These are phyloP conservation scores for Musca domestica DNA, from an alignment of 1,140 invertebrate species.

Conservation along the genomic window DNA sequence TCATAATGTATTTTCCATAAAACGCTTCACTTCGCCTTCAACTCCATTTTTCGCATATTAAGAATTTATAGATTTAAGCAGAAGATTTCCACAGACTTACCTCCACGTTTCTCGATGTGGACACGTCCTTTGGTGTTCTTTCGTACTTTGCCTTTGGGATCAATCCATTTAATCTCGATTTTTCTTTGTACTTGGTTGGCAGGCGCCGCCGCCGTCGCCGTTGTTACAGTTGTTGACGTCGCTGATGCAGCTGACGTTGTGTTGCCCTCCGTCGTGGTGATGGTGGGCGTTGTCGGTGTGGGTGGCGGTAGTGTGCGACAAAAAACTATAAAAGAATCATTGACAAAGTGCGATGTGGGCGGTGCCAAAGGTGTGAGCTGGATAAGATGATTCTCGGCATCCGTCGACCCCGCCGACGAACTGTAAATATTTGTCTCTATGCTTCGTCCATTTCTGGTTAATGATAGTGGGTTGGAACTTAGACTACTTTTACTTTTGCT, in stretches of 20 bases:
- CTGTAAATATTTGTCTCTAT: background rate
- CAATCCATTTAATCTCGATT: constrained; percentile 50
- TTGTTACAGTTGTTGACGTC: background rate
- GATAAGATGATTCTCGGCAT: constrained; percentile 24
- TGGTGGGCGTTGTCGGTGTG: background rate
- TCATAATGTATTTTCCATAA: too few relatives aligned
- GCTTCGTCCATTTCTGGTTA: too few relatives aligned
- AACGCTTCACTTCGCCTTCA: too few relatives aligned
- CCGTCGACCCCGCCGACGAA: too few relatives aligned
- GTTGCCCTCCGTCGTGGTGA: background rate
- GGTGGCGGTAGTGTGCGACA: constrained; percentile 36
- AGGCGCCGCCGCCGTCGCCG: background rate
- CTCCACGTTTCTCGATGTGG: constrained; percentile 42
- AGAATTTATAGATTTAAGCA: too few relatives aligned
- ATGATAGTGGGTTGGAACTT: too few relatives aligned
- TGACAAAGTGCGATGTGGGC: constrained; percentile 53
- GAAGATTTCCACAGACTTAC: background rate
- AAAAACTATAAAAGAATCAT: constrained; percentile 52
- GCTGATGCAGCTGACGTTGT: too few relatives aligned
- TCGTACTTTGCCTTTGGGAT: constrained; percentile 42
- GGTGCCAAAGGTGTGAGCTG: constrained; percentile 43
- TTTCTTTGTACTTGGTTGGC: constrained; percentile 41
- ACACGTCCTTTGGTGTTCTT: constrained; percentile 51
- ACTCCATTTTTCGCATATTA: too few relatives aligned
- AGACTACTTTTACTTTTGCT: too few relatives aligned